Conservation (phyloP, 2,888 invertebrate genomes). For the Aproaerema taeniolella region DNA sequence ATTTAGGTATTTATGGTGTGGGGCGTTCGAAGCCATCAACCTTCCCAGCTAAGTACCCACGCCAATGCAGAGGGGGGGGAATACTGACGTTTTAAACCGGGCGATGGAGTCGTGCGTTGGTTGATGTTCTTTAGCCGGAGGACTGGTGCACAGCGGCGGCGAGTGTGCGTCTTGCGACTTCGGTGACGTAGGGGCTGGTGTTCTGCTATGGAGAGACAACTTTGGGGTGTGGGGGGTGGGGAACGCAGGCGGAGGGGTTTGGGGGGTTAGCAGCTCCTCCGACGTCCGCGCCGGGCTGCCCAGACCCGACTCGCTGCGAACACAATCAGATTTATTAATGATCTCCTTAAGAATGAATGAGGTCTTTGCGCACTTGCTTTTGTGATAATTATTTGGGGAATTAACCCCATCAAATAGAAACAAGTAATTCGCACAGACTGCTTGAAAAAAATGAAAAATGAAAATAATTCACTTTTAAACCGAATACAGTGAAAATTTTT, state of each 20-base stretch:
- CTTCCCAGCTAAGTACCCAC: too few relatives aligned
- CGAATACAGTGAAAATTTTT: too few relatives aligned
- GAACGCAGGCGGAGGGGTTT: conserved; percentile 44
- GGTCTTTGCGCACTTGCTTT: neutral
- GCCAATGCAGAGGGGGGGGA: too few relatives aligned
- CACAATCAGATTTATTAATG: conserved; percentile 13
- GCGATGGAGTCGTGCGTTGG: conserved; percentile 60
- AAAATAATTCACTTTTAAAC: too few relatives aligned
- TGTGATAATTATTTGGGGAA: neutral
- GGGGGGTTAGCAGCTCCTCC: conserved; percentile 59
- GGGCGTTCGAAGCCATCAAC: too few relatives aligned
- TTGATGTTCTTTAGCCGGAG: conserved; percentile 51
- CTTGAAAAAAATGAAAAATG: too few relatives aligned
- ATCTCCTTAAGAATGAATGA: neutral
- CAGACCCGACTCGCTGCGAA: conserved; percentile 60
- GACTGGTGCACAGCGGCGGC: conserved; percentile 64
- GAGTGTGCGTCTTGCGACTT: conserved; percentile 47
- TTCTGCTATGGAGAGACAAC: conserved; percentile 24
- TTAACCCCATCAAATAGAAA: neutral
- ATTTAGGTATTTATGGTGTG: too few relatives aligned
- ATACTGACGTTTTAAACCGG: conserved; percentile 68
- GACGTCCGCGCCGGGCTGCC: conserved; percentile 63
- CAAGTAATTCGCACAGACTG: too few relatives aligned
- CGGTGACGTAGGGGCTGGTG: conserved; percentile 30
- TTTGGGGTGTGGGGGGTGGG: conserved; percentile 27